Percentiles rank a stretch among this genome's conserved stretches.
Evolutionary conservation across 2,888 invertebrate species (phyloP).

Genomic region (Coelogynopora nodosa): DNA sequence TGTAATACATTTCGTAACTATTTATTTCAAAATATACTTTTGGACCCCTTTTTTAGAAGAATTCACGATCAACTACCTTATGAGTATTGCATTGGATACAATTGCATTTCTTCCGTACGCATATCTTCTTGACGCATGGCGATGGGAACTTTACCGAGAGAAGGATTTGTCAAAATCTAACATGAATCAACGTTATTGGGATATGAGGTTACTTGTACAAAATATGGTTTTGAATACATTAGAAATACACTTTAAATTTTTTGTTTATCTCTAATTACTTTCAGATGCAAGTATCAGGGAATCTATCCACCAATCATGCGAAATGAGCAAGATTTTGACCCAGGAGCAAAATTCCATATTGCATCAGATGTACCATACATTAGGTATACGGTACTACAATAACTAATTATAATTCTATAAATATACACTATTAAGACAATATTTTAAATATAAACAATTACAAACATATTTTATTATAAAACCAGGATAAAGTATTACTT

Average conservation of each 20-base stretch:
- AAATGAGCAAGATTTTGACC: slow-evolving; percentile 55
- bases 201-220: neutral
- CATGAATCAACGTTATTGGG: slow-evolving; percentile 17
- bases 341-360: slow-evolving; percentile 59
- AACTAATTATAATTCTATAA: too few species aligned
- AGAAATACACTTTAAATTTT: too few species aligned
- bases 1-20: too few species aligned
- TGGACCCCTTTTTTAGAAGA: too few species aligned
- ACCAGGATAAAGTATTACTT: too few species aligned
- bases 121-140: slow-evolving; percentile 77
- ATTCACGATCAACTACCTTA: slow-evolving; percentile 77
- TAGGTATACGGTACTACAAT: too few species aligned
- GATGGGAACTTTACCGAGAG: slow-evolving; percentile 79
- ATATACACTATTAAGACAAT: too few species aligned
- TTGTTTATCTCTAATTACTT: too few species aligned
- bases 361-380: slow-evolving; percentile 53
- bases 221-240: too few species aligned
- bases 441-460: too few species aligned
- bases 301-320: slow-evolving; percentile 54
- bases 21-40: too few species aligned
- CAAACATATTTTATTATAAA: too few species aligned
- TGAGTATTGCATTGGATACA: slow-evolving; percentile 79
- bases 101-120: slow-evolving; percentile 79
- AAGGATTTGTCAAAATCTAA: slow-evolving; percentile 63
- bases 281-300: slow-evolving; percentile 55